phyloP scores from a whole-genome alignment of 2,797 vertebrate genomes.

The Lepus oiostolus region DNA sequence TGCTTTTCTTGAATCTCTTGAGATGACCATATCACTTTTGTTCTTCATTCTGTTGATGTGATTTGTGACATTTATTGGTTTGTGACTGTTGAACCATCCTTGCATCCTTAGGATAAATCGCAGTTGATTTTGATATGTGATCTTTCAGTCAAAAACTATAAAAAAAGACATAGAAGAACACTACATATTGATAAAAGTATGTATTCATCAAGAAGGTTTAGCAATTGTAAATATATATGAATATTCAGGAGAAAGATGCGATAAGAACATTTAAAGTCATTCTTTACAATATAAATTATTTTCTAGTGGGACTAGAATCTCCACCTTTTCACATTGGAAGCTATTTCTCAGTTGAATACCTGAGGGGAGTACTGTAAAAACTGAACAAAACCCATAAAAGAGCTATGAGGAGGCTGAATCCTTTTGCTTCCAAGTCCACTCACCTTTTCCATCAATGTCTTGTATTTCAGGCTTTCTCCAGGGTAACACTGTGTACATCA shows the following conservation, averaged over 20 bases:
- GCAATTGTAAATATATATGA: neutral
- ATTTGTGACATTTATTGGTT: too few relatives aligned
- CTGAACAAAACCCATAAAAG: neutral
- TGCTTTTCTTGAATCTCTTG: too few relatives aligned
- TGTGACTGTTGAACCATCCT: too few relatives aligned
- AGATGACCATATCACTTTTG: too few relatives aligned
- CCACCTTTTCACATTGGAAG: neutral
- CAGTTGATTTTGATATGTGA: too few relatives aligned
- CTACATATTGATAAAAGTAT: too few relatives aligned
- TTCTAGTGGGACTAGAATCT: neutral
- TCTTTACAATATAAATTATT: neutral
- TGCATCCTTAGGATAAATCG: too few relatives aligned
- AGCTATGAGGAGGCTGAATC: neutral
- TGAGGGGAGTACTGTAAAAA: neutral
- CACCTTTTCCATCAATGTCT: neutral
- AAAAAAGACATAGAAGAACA: too few relatives aligned
- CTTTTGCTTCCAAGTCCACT: neutral
- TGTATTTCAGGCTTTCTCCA: neutral
- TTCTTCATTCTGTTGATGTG: too few relatives aligned
- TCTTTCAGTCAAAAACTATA: too few relatives aligned
- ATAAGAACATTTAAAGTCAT: neutral
- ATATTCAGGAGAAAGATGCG: neutral
- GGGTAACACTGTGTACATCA: neutral
- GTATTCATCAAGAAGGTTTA: too few relatives aligned
- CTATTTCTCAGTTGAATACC: neutral